Percentiles rank a stretch among this genome's conserved stretches.
phyloP scores from a whole-genome alignment of 2,888 invertebrate genomes.

The Tuta absoluta region DNA sequence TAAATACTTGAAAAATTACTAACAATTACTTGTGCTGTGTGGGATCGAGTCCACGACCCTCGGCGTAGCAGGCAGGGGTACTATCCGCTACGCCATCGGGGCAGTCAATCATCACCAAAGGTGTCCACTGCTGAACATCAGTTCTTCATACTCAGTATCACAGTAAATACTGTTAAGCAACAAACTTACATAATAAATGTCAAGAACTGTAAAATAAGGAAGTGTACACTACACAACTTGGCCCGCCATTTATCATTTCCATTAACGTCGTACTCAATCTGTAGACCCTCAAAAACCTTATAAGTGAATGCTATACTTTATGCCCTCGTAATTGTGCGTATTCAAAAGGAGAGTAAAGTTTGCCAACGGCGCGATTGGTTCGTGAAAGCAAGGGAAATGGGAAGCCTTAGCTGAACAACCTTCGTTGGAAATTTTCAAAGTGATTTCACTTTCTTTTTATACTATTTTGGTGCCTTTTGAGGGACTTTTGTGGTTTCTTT shows the following conservation, averaged over 20 bases:
- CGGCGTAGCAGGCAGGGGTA: no score
- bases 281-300: not conserved
- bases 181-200: not conserved
- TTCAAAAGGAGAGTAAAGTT: constrained; percentile 7
- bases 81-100: no score
- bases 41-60: no score
- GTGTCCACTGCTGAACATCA: no score
- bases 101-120: no score
- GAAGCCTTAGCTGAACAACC: not conserved
- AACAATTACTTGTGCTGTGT: no score
- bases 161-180: not conserved
- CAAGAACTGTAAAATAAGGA: not conserved
- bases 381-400: not conserved
- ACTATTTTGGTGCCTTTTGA: not conserved
- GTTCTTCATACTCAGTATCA: no score
- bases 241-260: not conserved
- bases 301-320: constrained; percentile 10
- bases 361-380: constrained; percentile 7
- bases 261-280: not conserved
- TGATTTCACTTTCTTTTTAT: constrained; percentile 1
- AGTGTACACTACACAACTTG: not conserved
- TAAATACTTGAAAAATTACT: no score
- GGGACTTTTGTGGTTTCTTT: not conserved
- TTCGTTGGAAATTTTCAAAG: not conserved
- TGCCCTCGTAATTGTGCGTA: constrained; percentile 5